These are phyloP conservation scores for Enteromius afrohamiltoni DNA, from an alignment of 2,797 vertebrate species.

Conservation along the genomic window DNA sequence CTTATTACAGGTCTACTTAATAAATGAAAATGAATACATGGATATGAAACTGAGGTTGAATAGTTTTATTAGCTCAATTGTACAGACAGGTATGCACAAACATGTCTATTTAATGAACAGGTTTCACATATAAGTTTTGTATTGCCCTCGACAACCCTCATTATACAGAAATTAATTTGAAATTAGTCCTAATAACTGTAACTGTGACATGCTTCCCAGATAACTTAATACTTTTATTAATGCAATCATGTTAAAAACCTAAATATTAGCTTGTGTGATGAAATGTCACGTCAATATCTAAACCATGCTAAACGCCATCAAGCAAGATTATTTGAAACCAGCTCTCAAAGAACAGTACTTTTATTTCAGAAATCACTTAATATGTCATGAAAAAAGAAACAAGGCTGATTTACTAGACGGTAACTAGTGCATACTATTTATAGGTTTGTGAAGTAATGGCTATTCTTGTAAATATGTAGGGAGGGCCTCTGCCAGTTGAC, in stretches of 20 bases:
- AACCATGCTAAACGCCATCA: background rate
- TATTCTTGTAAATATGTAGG: slow-evolving; percentile 35
- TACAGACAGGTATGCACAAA: background rate
- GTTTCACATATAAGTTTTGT: background rate
- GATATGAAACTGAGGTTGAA: background rate
- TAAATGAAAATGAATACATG: background rate
- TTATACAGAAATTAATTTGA: background rate
- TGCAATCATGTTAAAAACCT: background rate
- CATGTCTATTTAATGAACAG: background rate
- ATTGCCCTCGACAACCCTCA: background rate
- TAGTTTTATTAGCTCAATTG: background rate
- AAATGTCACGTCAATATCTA: background rate
- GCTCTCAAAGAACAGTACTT: background rate
- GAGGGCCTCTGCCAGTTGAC: slow-evolving; percentile 12
- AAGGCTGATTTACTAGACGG: slow-evolving; percentile 19
- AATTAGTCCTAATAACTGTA: background rate
- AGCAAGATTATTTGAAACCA: slow-evolving; percentile 21
- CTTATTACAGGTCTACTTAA: background rate
- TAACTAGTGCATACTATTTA: slow-evolving; percentile 36
- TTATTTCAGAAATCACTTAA: slow-evolving; percentile 1
- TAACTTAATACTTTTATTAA: background rate
- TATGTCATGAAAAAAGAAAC: slow-evolving; percentile 5
- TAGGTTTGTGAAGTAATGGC: slow-evolving; percentile 47
- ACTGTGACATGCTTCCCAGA: background rate
- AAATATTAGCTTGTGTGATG: background rate